These are phyloP conservation scores for Orchestes rusci DNA, from an alignment of 2,888 invertebrate species.

Conservation along the genomic window DNA sequence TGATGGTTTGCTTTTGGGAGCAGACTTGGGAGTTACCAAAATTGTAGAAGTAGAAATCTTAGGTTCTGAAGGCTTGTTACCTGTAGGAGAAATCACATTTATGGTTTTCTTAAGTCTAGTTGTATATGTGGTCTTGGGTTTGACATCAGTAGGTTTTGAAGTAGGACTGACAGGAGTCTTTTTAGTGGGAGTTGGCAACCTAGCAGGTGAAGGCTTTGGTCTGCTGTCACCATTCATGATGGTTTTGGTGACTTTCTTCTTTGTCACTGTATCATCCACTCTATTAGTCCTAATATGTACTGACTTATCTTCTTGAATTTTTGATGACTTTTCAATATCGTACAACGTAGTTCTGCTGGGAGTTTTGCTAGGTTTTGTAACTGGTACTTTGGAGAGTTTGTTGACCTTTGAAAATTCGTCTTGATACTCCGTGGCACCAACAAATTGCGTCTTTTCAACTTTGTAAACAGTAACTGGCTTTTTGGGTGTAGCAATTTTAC, in stretches of 20 bases:
- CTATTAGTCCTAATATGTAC: conserved; percentile 33
- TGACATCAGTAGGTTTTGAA: conserved; percentile 7
- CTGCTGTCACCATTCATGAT: conserved; percentile 26
- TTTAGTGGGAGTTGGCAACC: conserved; percentile 14
- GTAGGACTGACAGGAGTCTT: conserved; percentile 15
- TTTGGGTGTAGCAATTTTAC: conserved; percentile 1
- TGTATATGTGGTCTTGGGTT: conserved; percentile 15
- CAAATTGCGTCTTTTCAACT: conserved; percentile 26
- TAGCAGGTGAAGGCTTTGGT: conserved; percentile 23
- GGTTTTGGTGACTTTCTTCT: conserved; percentile 25
- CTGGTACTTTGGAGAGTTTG: conserved; percentile 17
- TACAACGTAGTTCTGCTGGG: conserved; percentile 15
- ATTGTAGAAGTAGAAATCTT: conserved; percentile 35
- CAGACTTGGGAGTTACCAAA: conserved; percentile 30
- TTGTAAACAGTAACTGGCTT: conserved; percentile 24
- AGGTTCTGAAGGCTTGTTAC: conserved; percentile 9
- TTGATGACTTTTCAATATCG: conserved; percentile 30
- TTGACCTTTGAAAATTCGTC: conserved; percentile 27
- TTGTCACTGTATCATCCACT: conserved; percentile 32
- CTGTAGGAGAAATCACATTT: conserved; percentile 34
- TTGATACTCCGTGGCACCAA: conserved; percentile 27
- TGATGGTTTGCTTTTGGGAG: conserved; percentile 13
- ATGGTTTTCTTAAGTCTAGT: conserved; percentile 31
- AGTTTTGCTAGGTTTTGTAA: conserved; percentile 9
- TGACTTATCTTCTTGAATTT: conserved; percentile 27